Evolutionary conservation across 2,888 invertebrate genomes (phyloP), one percentile per base, ranked within the genome.

Genomic region (Oxyteleia sp.): DNA sequence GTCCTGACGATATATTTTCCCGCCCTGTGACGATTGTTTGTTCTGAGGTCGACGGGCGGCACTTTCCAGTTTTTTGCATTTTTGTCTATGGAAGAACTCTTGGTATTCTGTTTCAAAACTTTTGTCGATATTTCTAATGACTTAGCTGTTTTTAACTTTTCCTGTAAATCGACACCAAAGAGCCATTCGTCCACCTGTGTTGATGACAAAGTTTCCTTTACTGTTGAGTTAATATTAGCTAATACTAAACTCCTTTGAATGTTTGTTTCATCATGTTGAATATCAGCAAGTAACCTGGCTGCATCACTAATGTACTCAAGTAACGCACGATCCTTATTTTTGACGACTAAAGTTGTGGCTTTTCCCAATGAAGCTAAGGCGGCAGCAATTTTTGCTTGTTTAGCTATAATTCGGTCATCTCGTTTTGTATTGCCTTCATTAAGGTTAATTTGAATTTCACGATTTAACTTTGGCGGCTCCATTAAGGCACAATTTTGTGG

Each of bases 351-450:
- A 16, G 29, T 2, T 11, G 35, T 13, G 10, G 23, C 61, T 26
- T 81, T 82, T 3, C 26, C 49, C 20, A 71, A 41, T 3, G 51
- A 61, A 10, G 59, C 41, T 2, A 63, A 16, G 4, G 59, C 49
- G 47, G 8, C 57, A 49, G 79, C 2, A 13, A 85, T 75, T 32
- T 76, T 81, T 4, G 69, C 11, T 26, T 80, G 78, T n/a, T 85
- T 83, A 1, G 59, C 49, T 2, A 75, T 16, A 13, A 85, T 83
- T 0, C 74, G 55, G n/a, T 51, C 63, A 51, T 75, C 81, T 11
- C 79, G 55, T 26, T 69, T 69, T 10, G 35, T 32, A 8, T 13
- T 35, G 5, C 35, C 15, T 0, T 75, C 75, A 0, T 23, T 10
- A 10, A 69, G 10, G 35, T 49, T 15, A 0, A 29, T 0, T 23